Evolutionary conservation across 1,140 invertebrate genomes (phyloP).

Genomic region (Vanessa tameamea): DNA sequence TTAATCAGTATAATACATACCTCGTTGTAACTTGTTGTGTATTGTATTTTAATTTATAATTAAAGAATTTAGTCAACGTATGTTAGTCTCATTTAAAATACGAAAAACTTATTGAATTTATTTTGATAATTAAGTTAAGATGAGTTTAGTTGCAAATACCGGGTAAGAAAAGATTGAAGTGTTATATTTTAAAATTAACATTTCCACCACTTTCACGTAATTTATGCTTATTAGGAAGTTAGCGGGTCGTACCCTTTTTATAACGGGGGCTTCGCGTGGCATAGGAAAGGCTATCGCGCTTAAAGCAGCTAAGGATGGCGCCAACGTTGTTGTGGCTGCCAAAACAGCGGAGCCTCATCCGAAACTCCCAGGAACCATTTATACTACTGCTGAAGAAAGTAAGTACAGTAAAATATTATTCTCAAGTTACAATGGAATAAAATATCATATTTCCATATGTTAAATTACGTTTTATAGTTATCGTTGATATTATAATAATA

Average conservation of each 20-base stretch:
- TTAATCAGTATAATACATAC: too few species aligned
- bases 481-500: background rate
- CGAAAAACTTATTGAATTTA: background rate
- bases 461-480: background rate
- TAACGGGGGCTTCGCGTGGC: conserved; percentile 97
- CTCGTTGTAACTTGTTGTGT: too few species aligned
- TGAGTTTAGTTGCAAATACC: conserved; percentile 77
- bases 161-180: conserved; percentile 54
- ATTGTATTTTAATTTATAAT: too few species aligned
- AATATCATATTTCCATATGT: background rate
- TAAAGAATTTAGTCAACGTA: background rate
- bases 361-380: conserved; percentile 99
- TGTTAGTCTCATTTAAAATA: background rate
- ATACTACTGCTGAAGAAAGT: conserved; percentile 97
- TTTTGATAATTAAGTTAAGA: conserved; percentile 35
- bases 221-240: conserved; percentile 86
- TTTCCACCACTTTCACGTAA: conserved; percentile 47
- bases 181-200: conserved; percentile 21
- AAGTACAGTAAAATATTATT: conserved; percentile 51
- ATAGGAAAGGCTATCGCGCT: conserved; percentile 98
- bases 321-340: conserved; percentile 96
- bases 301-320: conserved; percentile 96
- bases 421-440: background rate
- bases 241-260: conserved; percentile 94
- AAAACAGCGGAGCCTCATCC: conserved; percentile 98